Evolutionary conservation across 1,140 invertebrate species (phyloP), one percentile per base, ranked within the genome.

Genomic region (Tetramorium simillimum): DNA sequence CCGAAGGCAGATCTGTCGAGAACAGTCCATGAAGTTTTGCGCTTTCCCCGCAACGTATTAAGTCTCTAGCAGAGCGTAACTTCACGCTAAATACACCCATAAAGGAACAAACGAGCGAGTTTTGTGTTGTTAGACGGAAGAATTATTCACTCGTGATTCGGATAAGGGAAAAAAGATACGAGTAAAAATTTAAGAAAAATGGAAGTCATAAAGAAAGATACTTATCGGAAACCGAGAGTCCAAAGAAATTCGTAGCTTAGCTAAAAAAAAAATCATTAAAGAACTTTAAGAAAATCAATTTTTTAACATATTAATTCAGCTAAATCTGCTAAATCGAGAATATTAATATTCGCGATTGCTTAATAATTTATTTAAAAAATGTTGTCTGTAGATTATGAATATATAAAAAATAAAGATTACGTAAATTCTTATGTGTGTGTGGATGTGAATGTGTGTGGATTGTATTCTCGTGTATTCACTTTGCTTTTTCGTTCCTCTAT

Each of bases 1-100:
- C 67, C 67, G 37, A 82, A 60, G 80, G 67, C 78, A 81, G 78
- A 81, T 53, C 80, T 73, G 80, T 73, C 78, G 67, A n/a, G 51
- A 72, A 72, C 78, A 82, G 78, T 82, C 43, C 12, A 18, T 43
- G 18, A 84, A 84, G 80, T 75, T 84, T 84, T 49, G 69, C 69
- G 56, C 53, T 84, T 84, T 43, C 33, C 43, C 43, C 53, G 40
- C 69, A 75, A 60, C 40, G 69, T 75, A 46, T 84, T 84, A 75
- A 84, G 56, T 49, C 24, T 53, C 43, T 75, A 73, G 69, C 80
- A 60, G 40, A 84, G 53, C 69, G 80, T 84, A 82, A 82, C 67
- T 82, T 73, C n/a, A 24, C 53, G 33, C 51, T 73, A 73, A 60
- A 73, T 84, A 84, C 67, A 46, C 24, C 12, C 53, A 46, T 82